These are phyloP conservation scores for Nothocercus julius DNA, from an alignment of 2,113 vertebrate species.

Conservation along the genomic window DNA sequence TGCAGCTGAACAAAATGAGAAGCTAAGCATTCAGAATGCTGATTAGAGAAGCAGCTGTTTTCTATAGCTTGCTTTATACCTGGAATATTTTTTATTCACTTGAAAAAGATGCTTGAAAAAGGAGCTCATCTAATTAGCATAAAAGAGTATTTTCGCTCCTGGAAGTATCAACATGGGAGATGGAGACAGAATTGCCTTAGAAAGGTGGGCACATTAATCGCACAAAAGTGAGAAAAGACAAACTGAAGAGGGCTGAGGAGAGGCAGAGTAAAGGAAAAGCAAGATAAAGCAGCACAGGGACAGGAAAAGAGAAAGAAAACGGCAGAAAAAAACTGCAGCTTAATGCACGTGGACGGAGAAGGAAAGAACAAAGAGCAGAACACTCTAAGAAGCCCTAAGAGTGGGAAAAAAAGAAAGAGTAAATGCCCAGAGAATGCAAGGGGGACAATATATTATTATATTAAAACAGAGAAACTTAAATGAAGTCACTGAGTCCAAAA, in stretches of 20 bases:
- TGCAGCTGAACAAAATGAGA: neutral
- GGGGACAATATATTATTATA: rapidly evolving
- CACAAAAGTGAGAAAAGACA: neutral
- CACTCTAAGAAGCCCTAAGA: neutral
- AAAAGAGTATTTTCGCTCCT: neutral
- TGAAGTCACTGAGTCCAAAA: neutral
- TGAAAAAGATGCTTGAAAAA: neutral
- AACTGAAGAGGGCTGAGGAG: neutral
- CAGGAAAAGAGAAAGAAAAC: neutral
- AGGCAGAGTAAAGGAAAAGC: neutral
- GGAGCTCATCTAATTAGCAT: neutral
- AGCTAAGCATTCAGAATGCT: rapidly evolving
- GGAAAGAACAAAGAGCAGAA: neutral
- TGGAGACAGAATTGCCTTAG: neutral
- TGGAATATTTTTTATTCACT: neutral
- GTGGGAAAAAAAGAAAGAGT: neutral
- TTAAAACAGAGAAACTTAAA: neutral
- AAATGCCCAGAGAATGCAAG: neutral
- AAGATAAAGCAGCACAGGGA: neutral
- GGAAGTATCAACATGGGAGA: neutral
- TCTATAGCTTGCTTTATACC: neutral
- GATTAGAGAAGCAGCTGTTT: neutral
- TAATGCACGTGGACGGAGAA: rapidly evolving
- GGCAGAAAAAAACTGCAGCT: neutral
- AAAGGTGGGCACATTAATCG: neutral